A percentile compares a stretch with the other conserved stretches of the same genome.
Conservation (phyloP, 1,140 invertebrate genomes). For the Luehdorfia chinensis region DNA sequence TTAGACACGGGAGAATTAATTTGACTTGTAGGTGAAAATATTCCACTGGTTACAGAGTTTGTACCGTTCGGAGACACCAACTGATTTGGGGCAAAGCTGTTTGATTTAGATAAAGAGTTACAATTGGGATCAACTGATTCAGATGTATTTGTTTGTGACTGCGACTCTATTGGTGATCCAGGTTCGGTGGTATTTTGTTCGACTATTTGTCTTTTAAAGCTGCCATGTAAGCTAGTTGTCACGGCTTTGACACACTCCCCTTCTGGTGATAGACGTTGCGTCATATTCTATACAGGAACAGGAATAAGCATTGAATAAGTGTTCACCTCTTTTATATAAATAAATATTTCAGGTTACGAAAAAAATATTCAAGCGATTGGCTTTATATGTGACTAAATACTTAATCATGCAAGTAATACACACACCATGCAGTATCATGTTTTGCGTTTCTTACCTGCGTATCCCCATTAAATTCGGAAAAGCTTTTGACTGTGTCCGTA, state of each 20-base stretch:
- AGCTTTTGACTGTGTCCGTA: slow-evolving; percentile 46
- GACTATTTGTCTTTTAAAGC: slow-evolving; percentile 68
- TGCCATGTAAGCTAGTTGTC: slow-evolving; percentile 71
- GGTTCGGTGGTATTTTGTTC: slow-evolving; percentile 54
- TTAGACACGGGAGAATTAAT: slow-evolving; percentile 75
- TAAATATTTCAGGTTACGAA: slow-evolving; percentile 13
- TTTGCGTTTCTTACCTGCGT: slow-evolving; percentile 52
- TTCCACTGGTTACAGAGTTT: slow-evolving; percentile 76
- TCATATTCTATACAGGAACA: slow-evolving; percentile 71
- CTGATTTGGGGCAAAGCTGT: slow-evolving; percentile 67
- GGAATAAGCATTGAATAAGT: slow-evolving; percentile 45
- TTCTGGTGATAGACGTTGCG: slow-evolving; percentile 75
- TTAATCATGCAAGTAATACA: slow-evolving; percentile 31
- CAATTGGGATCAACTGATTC: slow-evolving; percentile 62
- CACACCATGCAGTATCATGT: slow-evolving; percentile 38
- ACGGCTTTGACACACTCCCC: slow-evolving; percentile 74
- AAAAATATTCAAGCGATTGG: slow-evolving; percentile 24
- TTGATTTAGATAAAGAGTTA: slow-evolving; percentile 65
- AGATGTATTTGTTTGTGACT: slow-evolving; percentile 61
- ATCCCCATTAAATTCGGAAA: slow-evolving; percentile 55
- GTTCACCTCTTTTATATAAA: slow-evolving; percentile 21
- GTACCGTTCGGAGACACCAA: slow-evolving; percentile 76
- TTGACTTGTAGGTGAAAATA: slow-evolving; percentile 76
- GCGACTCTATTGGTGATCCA: slow-evolving; percentile 63
- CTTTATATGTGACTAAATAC: slow-evolving; percentile 29